Evolutionary conservation across 2,888 invertebrate genomes (phyloP), one percentile per base, ranked within the genome.

Genomic region (Diploptera punctata): DNA sequence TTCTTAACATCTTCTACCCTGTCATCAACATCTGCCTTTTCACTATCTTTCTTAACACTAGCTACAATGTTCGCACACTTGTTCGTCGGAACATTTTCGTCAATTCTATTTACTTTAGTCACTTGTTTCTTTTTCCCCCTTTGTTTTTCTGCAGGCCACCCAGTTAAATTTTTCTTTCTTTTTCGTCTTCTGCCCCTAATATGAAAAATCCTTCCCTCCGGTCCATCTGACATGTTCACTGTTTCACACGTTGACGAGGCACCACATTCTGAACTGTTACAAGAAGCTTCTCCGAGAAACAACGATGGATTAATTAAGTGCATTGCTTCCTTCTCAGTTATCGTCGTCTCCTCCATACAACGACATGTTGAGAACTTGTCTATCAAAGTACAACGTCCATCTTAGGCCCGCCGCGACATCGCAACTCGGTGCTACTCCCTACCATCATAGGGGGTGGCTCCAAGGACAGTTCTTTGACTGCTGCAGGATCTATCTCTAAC

Each of bases 131-230:
- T 80, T 24, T 70, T 70, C 24, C 33, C 47, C 49, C 79, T 77
- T 73, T 81, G 80, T 72, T 81, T 81, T 47, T 81, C 83, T 1
- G 82, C 81, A 0, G 94, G 94, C 94, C 94, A 94, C 9, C 94
- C 94, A 0, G 94, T 94, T 74, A 89, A 86, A 81, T 94, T 94
- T 81, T 90, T 90, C 83, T 91, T 90, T 81, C 89, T 87, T 79
- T 89, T 89, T 75, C 86, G 86, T 68, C 74, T 76, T 71, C 72
- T 75, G 10, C 74, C 70, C 9, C 65, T 52, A 33, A 74, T 47
- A 52, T 49, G 68, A 29, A 49, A 26, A 1, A 47, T 47, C 21
- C 54, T 73, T 43, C 61, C 61, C 13, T 67, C 67, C 19, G 52
- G 38, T 10, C 38, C 26, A 72, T 68, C 68, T 16, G 68, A 72